Conservation (phyloP, 2,888 invertebrate species). For the Melipona beecheii region DNA sequence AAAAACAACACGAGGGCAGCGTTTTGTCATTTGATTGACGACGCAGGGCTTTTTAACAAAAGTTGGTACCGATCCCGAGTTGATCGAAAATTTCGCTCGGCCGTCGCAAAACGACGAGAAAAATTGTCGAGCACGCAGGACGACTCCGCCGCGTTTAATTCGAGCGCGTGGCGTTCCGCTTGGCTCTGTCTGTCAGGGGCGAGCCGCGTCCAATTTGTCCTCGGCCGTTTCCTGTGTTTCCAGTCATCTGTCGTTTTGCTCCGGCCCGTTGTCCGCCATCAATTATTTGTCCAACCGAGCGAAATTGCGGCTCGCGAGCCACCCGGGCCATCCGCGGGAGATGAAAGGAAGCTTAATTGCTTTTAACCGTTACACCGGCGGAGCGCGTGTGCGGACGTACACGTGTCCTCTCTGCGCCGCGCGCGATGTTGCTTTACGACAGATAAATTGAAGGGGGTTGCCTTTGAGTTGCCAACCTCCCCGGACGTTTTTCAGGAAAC, state of each 20-base stretch:
- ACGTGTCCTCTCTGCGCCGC: slow-evolving; percentile 32
- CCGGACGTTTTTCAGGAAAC: slow-evolving; percentile 37
- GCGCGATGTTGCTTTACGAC: slow-evolving; percentile 61
- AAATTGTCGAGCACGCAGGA: not conserved
- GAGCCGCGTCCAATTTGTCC: slow-evolving; percentile 62
- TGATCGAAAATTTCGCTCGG: not conserved
- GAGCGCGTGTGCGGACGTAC: slow-evolving; percentile 39
- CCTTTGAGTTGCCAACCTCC: slow-evolving; percentile 23
- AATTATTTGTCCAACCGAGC: slow-evolving; percentile 66
- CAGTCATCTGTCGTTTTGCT: slow-evolving; percentile 57
- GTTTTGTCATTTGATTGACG: too few relatives aligned
- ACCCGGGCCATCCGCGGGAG: slow-evolving; percentile 46
- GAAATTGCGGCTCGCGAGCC: slow-evolving; percentile 63
- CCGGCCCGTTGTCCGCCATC: slow-evolving; percentile 48
- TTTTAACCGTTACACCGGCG: slow-evolving; percentile 62
- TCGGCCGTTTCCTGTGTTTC: slow-evolving; percentile 36
- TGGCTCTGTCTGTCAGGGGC: slow-evolving; percentile 46
- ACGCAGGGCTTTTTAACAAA: too few relatives aligned
- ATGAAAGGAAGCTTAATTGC: slow-evolving; percentile 68
- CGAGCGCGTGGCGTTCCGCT: slow-evolving; percentile 40
- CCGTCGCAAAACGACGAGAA: not conserved
- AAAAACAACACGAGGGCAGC: too few relatives aligned
- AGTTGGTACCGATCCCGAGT: too few relatives aligned
- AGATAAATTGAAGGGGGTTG: slow-evolving; percentile 56
- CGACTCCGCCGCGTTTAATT: not conserved